Evolutionary conservation across 2,113 vertebrate genomes (phyloP).

Genomic region (Muscicapa adusta): DNA sequence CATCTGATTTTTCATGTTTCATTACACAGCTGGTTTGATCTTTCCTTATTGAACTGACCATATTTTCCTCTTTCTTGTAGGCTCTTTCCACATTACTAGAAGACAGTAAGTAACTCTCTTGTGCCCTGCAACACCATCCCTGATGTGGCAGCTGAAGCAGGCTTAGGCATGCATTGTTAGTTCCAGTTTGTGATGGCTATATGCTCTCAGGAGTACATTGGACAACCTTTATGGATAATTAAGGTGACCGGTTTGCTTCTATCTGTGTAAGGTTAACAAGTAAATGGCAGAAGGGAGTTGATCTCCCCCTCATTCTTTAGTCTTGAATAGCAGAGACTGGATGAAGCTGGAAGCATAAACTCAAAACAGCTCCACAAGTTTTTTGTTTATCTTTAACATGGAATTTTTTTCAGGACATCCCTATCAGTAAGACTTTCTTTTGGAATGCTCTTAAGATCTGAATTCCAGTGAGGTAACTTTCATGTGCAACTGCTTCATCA

Average conservation of each 20-base stretch:
- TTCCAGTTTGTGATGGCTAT: background rate
- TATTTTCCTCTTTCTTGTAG: background rate
- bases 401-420: background rate
- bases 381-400: background rate
- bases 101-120: background rate
- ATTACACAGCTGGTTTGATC: background rate
- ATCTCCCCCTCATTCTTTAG: background rate
- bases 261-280: rapidly evolving
- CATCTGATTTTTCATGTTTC: background rate
- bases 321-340: background rate
- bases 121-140: background rate
- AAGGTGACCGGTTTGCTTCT: background rate
- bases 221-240: background rate
- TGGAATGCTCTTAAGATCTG: background rate
- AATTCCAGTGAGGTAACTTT: background rate
- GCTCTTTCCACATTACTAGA: background rate
- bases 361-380: background rate
- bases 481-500: background rate
- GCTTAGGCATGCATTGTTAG: background rate
- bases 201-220: background rate
- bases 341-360: background rate
- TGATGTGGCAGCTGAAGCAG: background rate
- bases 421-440: background rate
- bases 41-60: background rate
- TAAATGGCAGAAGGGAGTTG: background rate